Base-by-base conservation (phyloP, 2,113 vertebrate genomes). In the Pangasianodon hypophthalmus region DNA sequence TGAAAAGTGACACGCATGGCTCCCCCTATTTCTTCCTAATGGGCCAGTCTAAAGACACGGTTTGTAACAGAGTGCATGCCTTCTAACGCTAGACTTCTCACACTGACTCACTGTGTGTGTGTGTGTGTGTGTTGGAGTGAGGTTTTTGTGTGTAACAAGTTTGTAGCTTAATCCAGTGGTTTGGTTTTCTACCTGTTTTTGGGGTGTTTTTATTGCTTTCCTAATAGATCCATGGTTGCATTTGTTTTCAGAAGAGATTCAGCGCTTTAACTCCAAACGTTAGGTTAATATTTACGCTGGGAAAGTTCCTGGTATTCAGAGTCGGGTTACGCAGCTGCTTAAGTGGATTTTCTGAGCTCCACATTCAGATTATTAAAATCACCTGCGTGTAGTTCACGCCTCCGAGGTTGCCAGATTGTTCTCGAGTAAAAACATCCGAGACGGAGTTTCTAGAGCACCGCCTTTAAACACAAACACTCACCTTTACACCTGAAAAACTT, bases 1-100 rank as follows among this genome's bases (percentile, higher is more conserved):
- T 99, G 98, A 99, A 99, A 99, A 99, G 97, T 99, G 98, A 99
- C 97, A 99, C 97, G 97, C 98, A 99, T 98, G 98, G 98, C 97
- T 98, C 98, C 96, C 98, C 98, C 97, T 99, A 99, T 99, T 99
- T 99, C 98, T 98, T 99, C 98, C 98, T 99, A 98, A 97, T 97
- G 98, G 98, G 98, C 97, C 98, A 98, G 97, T 97, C 98, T 98
- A 99, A 99, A 98, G 98, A 99, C 97, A 99, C 98, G 98, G 98
- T 99, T 98, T 98, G 98, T 99, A 98, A 98, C 85, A 96, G 94
- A 96, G 95, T 96, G 95, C 97, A 98, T 97, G 97, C 95, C 92
- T 98, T 94, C 96, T 97, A 98, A 96, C 96, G 95, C 95, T 94
- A 94, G 95, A 95, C 96, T 92, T 64, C 56, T 56, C 69, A 85